Evolutionary conservation across 2,888 invertebrate species (phyloP).

Genomic region (Imbricaverruca yamaguchii): DNA sequence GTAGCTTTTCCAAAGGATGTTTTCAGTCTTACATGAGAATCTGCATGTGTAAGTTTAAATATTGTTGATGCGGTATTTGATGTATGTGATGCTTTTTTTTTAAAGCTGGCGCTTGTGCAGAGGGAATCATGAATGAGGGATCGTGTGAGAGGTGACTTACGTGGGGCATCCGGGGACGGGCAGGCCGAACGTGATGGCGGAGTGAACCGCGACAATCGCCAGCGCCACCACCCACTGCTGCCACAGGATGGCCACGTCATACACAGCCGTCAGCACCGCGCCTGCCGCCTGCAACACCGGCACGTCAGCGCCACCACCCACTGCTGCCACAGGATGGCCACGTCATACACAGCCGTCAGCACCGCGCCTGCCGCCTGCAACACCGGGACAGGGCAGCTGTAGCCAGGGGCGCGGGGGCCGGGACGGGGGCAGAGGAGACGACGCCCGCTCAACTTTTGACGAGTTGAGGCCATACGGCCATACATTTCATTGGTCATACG

Average conservation of each 20-base stretch:
- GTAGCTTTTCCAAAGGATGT: too few species aligned
- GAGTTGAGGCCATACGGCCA: too few species aligned
- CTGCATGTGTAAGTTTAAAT: too few species aligned
- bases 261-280: constrained; percentile 26
- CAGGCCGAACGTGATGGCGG: constrained; percentile 61
- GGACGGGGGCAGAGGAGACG: constrained; percentile 46
- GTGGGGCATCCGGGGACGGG: constrained; percentile 70
- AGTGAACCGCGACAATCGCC: constrained; percentile 55
- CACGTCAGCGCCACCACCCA: constrained; percentile 58
- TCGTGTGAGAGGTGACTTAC: constrained; percentile 47
- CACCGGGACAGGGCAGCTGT: too few species aligned
- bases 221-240: constrained; percentile 63
- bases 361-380: neutral
- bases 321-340: constrained; percentile 49
- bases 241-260: constrained; percentile 44
- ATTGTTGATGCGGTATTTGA: too few species aligned
- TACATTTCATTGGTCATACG: too few species aligned
- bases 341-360: constrained; percentile 36
- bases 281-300: neutral
- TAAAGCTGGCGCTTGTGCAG: too few species aligned
- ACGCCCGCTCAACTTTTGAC: too few species aligned
- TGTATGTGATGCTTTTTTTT: too few species aligned
- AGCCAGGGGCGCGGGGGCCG: constrained; percentile 58
- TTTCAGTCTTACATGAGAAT: too few species aligned
- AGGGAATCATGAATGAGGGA: too few species aligned